phyloP scores from a whole-genome alignment of 1,140 invertebrate species.

The Drosophila ercepeae region DNA sequence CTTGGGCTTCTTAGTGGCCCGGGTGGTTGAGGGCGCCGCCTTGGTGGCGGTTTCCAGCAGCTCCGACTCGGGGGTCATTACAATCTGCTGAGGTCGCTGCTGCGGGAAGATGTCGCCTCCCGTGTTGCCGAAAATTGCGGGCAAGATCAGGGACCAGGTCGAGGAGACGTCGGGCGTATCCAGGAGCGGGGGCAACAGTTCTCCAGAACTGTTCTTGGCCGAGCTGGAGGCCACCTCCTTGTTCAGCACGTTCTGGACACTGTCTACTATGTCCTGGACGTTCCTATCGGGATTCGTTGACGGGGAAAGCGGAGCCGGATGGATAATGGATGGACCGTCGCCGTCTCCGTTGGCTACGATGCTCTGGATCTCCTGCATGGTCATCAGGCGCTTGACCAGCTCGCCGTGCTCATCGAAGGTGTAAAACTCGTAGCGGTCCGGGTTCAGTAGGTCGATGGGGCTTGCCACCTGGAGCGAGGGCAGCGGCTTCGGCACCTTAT shows the following conservation, averaged over 20 bases:
- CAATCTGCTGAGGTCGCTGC: conserved; percentile 84
- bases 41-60: conserved; percentile 84
- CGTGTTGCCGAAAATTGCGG: conserved; percentile 90
- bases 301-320: conserved; percentile 84
- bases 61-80: conserved; percentile 86
- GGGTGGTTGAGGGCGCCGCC: conserved; percentile 51
- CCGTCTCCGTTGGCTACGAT: conserved; percentile 91
- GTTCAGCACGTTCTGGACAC: conserved; percentile 92
- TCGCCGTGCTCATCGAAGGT: conserved; percentile 92
- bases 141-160: conserved; percentile 92
- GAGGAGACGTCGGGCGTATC: conserved; percentile 89
- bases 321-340: conserved; percentile 85
- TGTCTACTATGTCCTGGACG: conserved; percentile 91
- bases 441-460: conserved; percentile 89
- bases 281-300: conserved; percentile 86
- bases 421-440: conserved; percentile 93
- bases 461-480: conserved; percentile 87
- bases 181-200: conserved; percentile 85
- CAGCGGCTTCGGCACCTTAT: conserved; percentile 86
- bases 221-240: conserved; percentile 88
- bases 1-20: conserved; percentile 64
- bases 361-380: conserved; percentile 91
- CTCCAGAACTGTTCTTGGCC: conserved; percentile 85
- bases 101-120: conserved; percentile 87
- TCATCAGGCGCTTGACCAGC: conserved; percentile 92